A percentile compares a stretch with the other conserved stretches of the same genome.
phyloP scores from a whole-genome alignment of 2,888 invertebrate genomes.

The Cephus pulcher region DNA sequence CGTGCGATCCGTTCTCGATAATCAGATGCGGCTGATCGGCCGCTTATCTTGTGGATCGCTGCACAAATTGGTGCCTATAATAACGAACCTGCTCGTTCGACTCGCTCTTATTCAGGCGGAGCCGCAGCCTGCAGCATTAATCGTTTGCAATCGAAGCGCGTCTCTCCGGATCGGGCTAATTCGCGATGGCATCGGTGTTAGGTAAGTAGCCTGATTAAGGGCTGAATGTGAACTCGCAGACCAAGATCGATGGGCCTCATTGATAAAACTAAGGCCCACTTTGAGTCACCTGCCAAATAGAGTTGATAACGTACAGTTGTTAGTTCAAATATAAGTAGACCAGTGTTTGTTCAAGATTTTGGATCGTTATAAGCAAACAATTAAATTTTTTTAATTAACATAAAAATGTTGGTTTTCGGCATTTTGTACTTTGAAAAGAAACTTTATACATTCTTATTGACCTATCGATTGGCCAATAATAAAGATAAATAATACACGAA shows the following conservation, averaged over 20 bases:
- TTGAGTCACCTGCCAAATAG: conserved; percentile 19
- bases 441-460: neutral
- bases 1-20: conserved; percentile 7
- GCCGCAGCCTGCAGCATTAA: conserved; percentile 27
- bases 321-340: neutral
- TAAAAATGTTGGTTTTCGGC: no score
- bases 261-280: conserved; percentile 11
- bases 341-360: neutral
- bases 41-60: conserved; percentile 18
- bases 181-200: conserved; percentile 40
- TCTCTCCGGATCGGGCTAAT: conserved; percentile 26
- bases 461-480: neutral
- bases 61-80: conserved; percentile 41
- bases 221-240: conserved; percentile 5
- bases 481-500: neutral
- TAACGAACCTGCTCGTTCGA: conserved; percentile 29
- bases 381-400: no score
- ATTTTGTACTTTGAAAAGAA: no score
- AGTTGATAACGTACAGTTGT: neutral
- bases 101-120: conserved; percentile 1
- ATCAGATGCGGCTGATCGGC: conserved; percentile 16
- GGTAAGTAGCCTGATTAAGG: conserved; percentile 48
- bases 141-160: conserved; percentile 31
- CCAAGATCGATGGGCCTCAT: conserved; percentile 26
- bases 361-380: no score